These are phyloP conservation scores for Holothuria leucospilota DNA, from an alignment of 53 echinoderm and acorn worm species.

Conservation along the genomic window DNA sequence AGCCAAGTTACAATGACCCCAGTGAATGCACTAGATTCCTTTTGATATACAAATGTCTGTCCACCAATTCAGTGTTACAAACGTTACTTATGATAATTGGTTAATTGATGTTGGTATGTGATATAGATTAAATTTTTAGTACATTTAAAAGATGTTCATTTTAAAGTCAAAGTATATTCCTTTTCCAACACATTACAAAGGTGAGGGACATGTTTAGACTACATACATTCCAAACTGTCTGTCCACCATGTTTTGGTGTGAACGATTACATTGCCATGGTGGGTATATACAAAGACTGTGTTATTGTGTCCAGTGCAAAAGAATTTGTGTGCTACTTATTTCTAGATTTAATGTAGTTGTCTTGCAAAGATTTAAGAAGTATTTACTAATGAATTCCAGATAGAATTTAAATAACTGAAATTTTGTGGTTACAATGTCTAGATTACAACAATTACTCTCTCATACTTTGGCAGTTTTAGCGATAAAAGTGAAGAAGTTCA, in stretches of 20 bases:
- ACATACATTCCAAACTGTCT: constrained; percentile 36
- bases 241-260: constrained; percentile 38
- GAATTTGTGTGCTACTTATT: constrained; percentile 28
- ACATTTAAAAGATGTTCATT: constrained; percentile 14
- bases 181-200: constrained; percentile 20
- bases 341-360: constrained; percentile 25
- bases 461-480: constrained; percentile 17
- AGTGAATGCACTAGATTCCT: constrained; percentile 11
- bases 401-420: constrained; percentile 8
- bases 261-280: constrained; percentile 35
- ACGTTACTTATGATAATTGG: constrained; percentile 16
- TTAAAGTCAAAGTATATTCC: constrained; percentile 18
- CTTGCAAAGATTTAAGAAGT: constrained; percentile 6
- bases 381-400: constrained; percentile 13
- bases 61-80: constrained; percentile 36
- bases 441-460: constrained; percentile 22
- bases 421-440: constrained; percentile 13
- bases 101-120: constrained; percentile 3
- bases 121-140: constrained; percentile 3
- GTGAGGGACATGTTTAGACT: constrained; percentile 23
- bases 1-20: constrained; percentile 38
- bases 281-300: constrained; percentile 27
- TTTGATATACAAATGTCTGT: constrained; percentile 36
- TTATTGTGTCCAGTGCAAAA: constrained; percentile 22
- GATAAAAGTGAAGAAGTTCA: constrained; percentile 31